These are phyloP conservation scores for Geotrypetes seraphini DNA, from an alignment of 2,797 vertebrate genomes.

Conservation along the genomic window DNA sequence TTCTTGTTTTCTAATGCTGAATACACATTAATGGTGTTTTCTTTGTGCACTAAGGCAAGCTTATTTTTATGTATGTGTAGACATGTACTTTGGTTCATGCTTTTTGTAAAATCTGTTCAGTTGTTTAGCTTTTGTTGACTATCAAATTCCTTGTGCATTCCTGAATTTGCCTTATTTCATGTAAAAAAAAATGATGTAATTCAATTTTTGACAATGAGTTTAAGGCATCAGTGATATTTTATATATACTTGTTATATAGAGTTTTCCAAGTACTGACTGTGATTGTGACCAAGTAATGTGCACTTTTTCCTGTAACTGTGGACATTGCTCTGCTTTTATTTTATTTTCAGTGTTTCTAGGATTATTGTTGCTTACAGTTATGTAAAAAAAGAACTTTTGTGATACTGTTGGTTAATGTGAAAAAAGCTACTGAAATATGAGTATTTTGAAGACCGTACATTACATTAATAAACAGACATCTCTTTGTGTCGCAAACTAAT, in stretches of 20 bases:
- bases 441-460: slow-evolving; percentile 60
- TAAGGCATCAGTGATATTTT: slow-evolving; percentile 67
- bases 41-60: slow-evolving; percentile 59
- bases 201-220: slow-evolving; percentile 62
- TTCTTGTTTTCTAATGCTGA: slow-evolving; percentile 61
- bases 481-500: slow-evolving; percentile 54
- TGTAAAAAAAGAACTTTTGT: slow-evolving; percentile 62
- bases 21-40: slow-evolving; percentile 57
- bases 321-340: slow-evolving; percentile 75
- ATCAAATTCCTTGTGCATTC: slow-evolving; percentile 66
- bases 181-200: slow-evolving; percentile 62
- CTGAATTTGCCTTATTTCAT: slow-evolving; percentile 77
- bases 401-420: slow-evolving; percentile 81
- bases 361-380: slow-evolving; percentile 70
- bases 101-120: slow-evolving; percentile 55
- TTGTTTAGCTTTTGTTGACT: slow-evolving; percentile 60
- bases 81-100: slow-evolving; percentile 55
- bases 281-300: slow-evolving; percentile 78
- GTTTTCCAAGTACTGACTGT: slow-evolving; percentile 75
- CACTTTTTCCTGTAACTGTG: slow-evolving; percentile 78
- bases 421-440: slow-evolving; percentile 70
- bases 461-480: slow-evolving; percentile 62
- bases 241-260: slow-evolving; percentile 71
- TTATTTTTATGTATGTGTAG: slow-evolving; percentile 60
- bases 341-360: slow-evolving; percentile 77